Base-by-base conservation (phyloP, 1,140 invertebrate genomes). In the Temnothorax curvispinosus region DNA sequence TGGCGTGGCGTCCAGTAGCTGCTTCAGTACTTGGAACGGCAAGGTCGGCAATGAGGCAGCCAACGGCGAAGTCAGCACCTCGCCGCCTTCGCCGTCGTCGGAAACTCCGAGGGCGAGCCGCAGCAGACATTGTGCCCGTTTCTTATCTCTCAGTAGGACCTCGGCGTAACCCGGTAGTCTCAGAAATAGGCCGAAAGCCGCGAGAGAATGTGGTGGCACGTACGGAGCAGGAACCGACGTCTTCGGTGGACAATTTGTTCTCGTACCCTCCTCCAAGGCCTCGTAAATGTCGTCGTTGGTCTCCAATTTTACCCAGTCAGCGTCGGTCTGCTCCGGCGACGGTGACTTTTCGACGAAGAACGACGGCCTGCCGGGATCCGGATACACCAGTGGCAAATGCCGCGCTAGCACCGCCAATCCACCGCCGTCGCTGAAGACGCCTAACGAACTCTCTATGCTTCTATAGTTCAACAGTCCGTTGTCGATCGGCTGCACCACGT, bases 101-200 rank as follows among this genome's bases (percentile, higher is more conserved):
- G 98, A 98, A 0, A 99, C 98, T 1, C 98, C 98, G 9, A 99
- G 96, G 18, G 98, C 97, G 27, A 99, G 95, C 6, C 98, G 95
- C 50, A 99, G 95, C 62, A 99, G 95, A 95, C 98, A 98, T 91
- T 98, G 97, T 0, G 98, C 98, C 64, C 97, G 97, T 90, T 97
- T 97, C 74, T 97, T 97, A 94, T 98, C 98, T 92, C 97, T 97
- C 0, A 99, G 95, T 44, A 99, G 92, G 4, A 98, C 97, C 93
- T 98, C 98, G 0, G 98, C 98, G 94, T 99, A 99, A 6, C 98
- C 97, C 0, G 98, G 98, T 81, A 99, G 94, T 64, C 98, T 96
- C 2, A 99, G 95, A 92, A 99, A 98, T 18, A 99, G 95, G 6
- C 98, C 98, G 94, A 99, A 98, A 2, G 98, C 98, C 11, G 98